These are phyloP conservation scores for Eriocheir sinensis DNA, from an alignment of 1,140 invertebrate genomes.

Conservation along the genomic window DNA sequence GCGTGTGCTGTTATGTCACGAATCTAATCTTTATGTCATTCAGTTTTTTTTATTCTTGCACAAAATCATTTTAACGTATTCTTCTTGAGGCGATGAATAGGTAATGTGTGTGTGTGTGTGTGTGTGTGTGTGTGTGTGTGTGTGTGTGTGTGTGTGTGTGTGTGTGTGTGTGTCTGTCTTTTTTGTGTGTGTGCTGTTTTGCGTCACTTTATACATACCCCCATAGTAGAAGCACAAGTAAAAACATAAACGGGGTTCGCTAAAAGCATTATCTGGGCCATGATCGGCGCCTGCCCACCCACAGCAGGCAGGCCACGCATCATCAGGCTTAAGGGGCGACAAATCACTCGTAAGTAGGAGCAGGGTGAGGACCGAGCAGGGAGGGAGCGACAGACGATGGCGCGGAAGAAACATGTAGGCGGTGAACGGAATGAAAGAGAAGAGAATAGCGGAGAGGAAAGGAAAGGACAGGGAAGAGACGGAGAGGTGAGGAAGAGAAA, in stretches of 20 bases:
- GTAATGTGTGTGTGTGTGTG: too few species aligned
- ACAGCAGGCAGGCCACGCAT: not conserved
- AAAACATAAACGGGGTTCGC: not conserved
- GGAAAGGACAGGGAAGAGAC: not conserved
- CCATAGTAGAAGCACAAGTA: too few species aligned
- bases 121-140: too few species aligned
- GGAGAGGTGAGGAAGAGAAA: too few species aligned
- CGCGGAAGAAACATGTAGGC: not conserved
- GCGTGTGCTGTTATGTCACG: too few species aligned
- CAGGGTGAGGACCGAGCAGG: not conserved
- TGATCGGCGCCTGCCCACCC: not conserved
- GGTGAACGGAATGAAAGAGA: not conserved
- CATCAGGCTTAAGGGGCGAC: not conserved
- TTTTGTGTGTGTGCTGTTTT: not conserved
- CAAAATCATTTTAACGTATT: too few species aligned
- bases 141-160: slow-evolving; percentile 4
- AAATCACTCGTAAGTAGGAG: not conserved
- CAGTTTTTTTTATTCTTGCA: not conserved
- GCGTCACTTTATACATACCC: too few species aligned
- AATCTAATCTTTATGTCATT: too few species aligned
- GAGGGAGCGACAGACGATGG: not conserved
- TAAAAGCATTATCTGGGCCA: not conserved
- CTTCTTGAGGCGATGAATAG: too few species aligned
- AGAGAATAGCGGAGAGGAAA: not conserved
- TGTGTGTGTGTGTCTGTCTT: not conserved